Evolutionary conservation across 2,888 invertebrate species (phyloP).

Genomic region (Athalia circularis): DNA sequence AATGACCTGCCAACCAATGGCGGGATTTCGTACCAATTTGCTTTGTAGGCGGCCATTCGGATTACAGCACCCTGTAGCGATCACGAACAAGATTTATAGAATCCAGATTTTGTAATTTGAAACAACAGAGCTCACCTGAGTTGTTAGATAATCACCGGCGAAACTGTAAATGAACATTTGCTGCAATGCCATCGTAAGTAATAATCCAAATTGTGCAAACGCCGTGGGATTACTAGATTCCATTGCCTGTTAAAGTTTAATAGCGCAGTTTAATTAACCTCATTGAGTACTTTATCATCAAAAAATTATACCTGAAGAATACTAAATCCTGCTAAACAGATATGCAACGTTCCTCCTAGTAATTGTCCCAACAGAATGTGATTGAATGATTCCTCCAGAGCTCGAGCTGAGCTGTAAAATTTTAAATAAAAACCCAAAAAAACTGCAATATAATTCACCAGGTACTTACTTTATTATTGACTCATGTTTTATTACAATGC

Average conservation of each 20-base stretch:
- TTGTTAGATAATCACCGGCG: slow-evolving; percentile 40
- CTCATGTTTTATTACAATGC: slow-evolving; percentile 11
- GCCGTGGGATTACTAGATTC: slow-evolving; percentile 20
- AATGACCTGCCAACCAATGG: slow-evolving; percentile 20
- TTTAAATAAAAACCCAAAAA: neutral
- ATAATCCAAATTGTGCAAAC: slow-evolving; percentile 12
- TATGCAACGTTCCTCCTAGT: slow-evolving; percentile 26
- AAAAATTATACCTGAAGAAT: neutral
- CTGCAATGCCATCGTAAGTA: slow-evolving; percentile 34
- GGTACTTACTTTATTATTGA: slow-evolving; percentile 17
- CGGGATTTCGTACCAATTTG: slow-evolving; percentile 41
- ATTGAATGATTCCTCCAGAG: slow-evolving; percentile 30
- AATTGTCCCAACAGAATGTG: slow-evolving; percentile 34
- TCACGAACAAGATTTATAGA: neutral
- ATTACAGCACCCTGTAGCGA: slow-evolving; percentile 22
- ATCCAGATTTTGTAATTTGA: neutral
- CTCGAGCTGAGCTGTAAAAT: slow-evolving; percentile 6
- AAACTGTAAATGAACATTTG: slow-evolving; percentile 40
- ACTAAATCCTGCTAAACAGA: slow-evolving; percentile 38
- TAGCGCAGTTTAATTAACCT: neutral
- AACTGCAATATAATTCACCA: neutral
- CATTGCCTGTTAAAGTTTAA: slow-evolving; percentile 24
- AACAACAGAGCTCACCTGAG: slow-evolving; percentile 6
- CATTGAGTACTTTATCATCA: neutral
- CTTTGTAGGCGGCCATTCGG: slow-evolving; percentile 32